Conservation (phyloP, 2,113 vertebrate genomes). For the Clarias gariepinus region DNA sequence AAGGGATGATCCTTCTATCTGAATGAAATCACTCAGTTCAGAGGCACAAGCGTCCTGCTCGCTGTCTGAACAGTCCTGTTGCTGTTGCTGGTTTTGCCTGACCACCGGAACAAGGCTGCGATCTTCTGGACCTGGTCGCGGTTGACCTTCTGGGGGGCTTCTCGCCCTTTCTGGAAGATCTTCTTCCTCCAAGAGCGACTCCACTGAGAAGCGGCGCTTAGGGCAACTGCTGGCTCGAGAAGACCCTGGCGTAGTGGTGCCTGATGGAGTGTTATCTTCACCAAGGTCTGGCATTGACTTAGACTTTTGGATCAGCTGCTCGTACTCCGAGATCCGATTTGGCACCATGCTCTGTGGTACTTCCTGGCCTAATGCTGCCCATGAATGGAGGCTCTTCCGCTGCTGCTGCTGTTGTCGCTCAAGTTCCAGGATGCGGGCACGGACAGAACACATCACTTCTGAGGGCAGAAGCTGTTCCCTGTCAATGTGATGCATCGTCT, state of each 20-base stretch:
- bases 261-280: conserved; percentile 79
- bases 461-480: conserved; percentile 80
- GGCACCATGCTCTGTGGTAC: conserved; percentile 85
- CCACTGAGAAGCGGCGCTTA: conserved; percentile 83
- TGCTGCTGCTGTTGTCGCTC: conserved; percentile 73
- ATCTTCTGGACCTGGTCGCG: conserved; percentile 56
- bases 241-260: conserved; percentile 77
- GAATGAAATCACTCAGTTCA: conserved; percentile 68
- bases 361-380: conserved; percentile 69
- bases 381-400: conserved; percentile 62
- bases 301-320: conserved; percentile 85
- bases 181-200: conserved; percentile 81
- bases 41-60: conserved; percentile 87
- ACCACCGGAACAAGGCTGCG: conserved; percentile 47
- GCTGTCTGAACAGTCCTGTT: conserved; percentile 87
- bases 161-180: conserved; percentile 73
- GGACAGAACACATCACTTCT: conserved; percentile 83
- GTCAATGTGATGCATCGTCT: conserved; percentile 87
- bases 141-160: conserved; percentile 69
- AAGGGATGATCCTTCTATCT: conserved; percentile 93
- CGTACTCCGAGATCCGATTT: conserved; percentile 84
- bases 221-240: conserved; percentile 82
- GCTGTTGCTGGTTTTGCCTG: conserved; percentile 82
- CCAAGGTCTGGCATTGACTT: conserved; percentile 87
- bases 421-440: conserved; percentile 81